A percentile compares a stretch with the other conserved stretches of the same genome.
phyloP scores from a whole-genome alignment of 2,113 vertebrate genomes.

The Oxyruncus cristatus region DNA sequence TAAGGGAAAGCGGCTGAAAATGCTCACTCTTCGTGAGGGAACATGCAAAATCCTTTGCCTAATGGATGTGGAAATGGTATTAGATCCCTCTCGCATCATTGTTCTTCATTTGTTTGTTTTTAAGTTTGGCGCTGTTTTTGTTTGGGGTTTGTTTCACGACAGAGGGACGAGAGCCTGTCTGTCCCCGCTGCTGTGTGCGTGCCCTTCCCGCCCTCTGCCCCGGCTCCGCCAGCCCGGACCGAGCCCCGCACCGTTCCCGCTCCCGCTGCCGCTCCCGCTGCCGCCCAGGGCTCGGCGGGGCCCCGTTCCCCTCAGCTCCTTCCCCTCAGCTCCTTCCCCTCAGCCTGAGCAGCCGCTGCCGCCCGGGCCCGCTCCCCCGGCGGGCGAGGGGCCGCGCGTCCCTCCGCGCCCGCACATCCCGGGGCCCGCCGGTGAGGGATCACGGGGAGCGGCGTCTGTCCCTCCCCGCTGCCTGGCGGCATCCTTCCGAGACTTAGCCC shows the following conservation, averaged over 20 bases:
- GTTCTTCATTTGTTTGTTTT: background rate
- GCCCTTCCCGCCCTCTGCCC: too few relatives aligned
- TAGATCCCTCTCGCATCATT: constrained; percentile 20
- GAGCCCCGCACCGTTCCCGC: background rate
- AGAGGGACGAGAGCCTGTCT: background rate
- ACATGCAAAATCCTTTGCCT: constrained; percentile 51
- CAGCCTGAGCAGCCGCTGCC: background rate
- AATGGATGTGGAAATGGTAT: constrained; percentile 62
- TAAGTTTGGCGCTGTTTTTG: background rate
- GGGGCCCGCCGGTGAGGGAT: too few relatives aligned
- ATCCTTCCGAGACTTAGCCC: fast-evolving
- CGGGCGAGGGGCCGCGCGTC: background rate
- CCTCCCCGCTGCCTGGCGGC: background rate
- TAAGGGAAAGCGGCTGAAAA: constrained; percentile 70
- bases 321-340: background rate
- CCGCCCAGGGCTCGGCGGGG: background rate
- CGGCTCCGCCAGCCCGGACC: fast-evolving
- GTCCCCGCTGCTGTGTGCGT: background rate
- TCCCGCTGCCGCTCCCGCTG: background rate
- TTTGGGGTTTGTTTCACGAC: fast-evolving
- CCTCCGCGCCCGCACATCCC: background rate
- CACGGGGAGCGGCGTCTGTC: background rate
- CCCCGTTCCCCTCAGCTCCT: background rate
- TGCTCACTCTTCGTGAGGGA: constrained; percentile 68
- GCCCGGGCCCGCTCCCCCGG: background rate